Percentiles rank a stretch among this genome's conserved stretches.
These are phyloP conservation scores for Diceros bicornis DNA, from an alignment of 2,797 vertebrate species.

Conservation along the genomic window DNA sequence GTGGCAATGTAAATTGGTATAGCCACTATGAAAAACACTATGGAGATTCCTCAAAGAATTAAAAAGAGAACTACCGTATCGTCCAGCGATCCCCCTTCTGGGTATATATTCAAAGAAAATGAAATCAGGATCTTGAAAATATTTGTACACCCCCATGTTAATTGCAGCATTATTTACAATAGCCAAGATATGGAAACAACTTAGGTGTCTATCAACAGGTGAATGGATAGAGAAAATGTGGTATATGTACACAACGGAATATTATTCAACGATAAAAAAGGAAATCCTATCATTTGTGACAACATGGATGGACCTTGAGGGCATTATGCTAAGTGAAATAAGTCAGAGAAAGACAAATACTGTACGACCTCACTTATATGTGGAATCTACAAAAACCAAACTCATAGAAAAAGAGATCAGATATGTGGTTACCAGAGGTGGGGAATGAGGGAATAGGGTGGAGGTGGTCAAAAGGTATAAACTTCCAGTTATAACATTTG, in stretches of 20 bases:
- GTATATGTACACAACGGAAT: neutral
- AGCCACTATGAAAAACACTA: neutral
- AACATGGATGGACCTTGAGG: neutral
- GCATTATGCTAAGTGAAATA: neutral
- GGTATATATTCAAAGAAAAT: neutral
- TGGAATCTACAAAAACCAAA: neutral
- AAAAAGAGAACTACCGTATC: neutral
- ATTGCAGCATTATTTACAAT: neutral
- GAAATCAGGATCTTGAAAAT: neutral
- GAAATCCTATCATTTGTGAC: neutral
- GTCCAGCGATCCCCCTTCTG: neutral
- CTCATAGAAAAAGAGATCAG: neutral
- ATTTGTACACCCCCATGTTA: neutral
- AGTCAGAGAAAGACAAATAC: neutral
- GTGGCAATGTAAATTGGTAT: too few species aligned
- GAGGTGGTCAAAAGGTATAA: neutral
- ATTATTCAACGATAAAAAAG: neutral
- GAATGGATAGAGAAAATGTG: neutral
- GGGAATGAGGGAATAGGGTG: neutral
- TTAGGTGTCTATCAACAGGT: neutral
- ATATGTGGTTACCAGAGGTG: neutral
- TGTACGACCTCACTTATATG: neutral
- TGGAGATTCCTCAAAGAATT: neutral
- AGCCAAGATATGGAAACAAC: neutral
- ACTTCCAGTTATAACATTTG: neutral